Percentiles rank a stretch among this genome's conserved stretches.
Evolutionary conservation across 2,888 invertebrate genomes (phyloP).

Genomic region (Hirtodrosophila confusa): DNA sequence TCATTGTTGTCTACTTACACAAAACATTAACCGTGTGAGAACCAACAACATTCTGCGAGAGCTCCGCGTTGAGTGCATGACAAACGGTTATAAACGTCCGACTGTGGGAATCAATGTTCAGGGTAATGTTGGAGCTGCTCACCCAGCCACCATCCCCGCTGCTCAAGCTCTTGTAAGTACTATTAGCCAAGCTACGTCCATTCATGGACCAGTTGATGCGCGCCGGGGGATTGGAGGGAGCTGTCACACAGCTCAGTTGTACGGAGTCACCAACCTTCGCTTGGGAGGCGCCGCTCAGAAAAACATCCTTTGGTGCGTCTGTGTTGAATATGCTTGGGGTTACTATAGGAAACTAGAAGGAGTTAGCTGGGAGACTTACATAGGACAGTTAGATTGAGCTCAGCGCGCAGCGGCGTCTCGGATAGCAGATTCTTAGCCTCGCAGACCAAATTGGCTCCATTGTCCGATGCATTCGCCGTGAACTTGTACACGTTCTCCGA

Average conservation of each 20-base stretch:
- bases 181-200: constrained; percentile 77
- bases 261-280: constrained; percentile 79
- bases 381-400: constrained; percentile 79
- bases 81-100: constrained; percentile 80
- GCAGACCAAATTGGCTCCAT: constrained; percentile 79
- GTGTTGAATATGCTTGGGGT: background rate
- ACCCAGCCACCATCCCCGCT: constrained; percentile 80
- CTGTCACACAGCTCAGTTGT: constrained; percentile 76
- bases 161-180: constrained; percentile 68
- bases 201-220: constrained; percentile 82
- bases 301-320: constrained; percentile 82
- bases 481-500: constrained; percentile 82
- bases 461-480: constrained; percentile 73
- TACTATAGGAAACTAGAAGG: background rate
- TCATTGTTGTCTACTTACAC: constrained; percentile 68
- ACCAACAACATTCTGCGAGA: constrained; percentile 82
- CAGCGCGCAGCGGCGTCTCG: constrained; percentile 74
- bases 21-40: constrained; percentile 82
- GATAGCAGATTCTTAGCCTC: constrained; percentile 82
- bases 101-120: constrained; percentile 78
- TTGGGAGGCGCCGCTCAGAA: constrained; percentile 76
- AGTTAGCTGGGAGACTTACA: constrained; percentile 67
- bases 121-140: constrained; percentile 79
- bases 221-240: constrained; percentile 81
- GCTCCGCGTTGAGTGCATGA: constrained; percentile 80